Base-by-base conservation (phyloP, 2,888 invertebrate species). In the Caenorhabditis wallacei region DNA sequence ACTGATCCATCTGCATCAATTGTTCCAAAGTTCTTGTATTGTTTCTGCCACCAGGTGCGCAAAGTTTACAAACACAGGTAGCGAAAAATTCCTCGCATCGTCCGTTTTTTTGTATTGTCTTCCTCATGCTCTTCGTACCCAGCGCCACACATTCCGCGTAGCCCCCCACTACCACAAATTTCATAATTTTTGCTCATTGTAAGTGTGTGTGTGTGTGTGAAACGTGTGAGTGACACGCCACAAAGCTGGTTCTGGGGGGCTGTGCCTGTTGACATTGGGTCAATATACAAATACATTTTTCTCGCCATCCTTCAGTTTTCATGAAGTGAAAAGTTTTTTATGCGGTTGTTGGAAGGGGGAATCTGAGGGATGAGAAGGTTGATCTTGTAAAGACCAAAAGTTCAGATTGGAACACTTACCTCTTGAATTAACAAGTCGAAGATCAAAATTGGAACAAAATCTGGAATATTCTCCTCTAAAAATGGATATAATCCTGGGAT, bases 231-330 rank as follows among this genome's bases (percentile, higher is more conserved):
- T 69, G 78, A 78, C 78, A 78, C 69, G 69, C 61, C 72, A 51
- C 51, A 59, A 46, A 69, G 59, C 68, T 61, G 78, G 69, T 70
- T 78, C 69, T 37, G 10, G 40, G 43, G 43, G 10, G n/a, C n/a
- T n/a, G 22, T 61, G 76, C 78, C 78, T 78, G 78, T 78, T 78
- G 78, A 78, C 78, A 78, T 69, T 78, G 69, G 78, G 78, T 78
- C 78, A 78, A 69, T 69, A 78, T 69, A 78, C 78, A 78, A 78
- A 78, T 61, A 69, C 53, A 69, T 63, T 63, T 35, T 51, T 35
- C 35, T 26, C 35, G 53, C 43, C 35, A 18, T 46, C 11, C 40
- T 13, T 68, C 53, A 54, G 68, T 56, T 22, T 35, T 68, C n/a
- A 53, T 53, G 68, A 22, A 54, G 54, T 24, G 22, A 35, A n/a